Evolutionary conservation across 2,888 invertebrate genomes (phyloP), one percentile per base, ranked within the genome.

Genomic region (Cephus runcator): DNA sequence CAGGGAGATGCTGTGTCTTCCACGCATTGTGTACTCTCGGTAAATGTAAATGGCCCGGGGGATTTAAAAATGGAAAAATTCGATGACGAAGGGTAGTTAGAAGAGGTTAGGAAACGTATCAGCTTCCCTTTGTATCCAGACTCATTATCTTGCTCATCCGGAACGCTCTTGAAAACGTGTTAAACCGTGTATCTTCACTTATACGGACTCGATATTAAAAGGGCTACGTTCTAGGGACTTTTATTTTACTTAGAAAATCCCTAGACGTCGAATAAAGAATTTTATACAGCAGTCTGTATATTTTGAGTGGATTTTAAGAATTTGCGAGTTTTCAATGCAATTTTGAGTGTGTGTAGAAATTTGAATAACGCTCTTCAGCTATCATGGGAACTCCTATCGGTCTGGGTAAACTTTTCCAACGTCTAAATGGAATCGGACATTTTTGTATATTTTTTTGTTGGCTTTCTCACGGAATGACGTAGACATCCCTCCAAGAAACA

Each of bases 181-280:
- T 69, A 69, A 69, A 69, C 69, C 69, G 69, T 69, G n/a, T 34
- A 31, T 12, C 69, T 56, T 35, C 35, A 11, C 69, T 68, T 73
- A 34, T 56, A 74, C 75, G 35, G 68, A 30, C 34, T 11, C 12
- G 23, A 12, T 36, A n/a, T 23, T 36, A 73, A 34, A 30, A 75
- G 68, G 9, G 68, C 75, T 33, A 68, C 40, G 36, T 40, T 23
- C 75, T n/a, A 68, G n/a, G 30, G 40, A 30, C 75, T 75, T n/a
- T 11, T 30, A 36, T 35, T 75, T 40, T 75, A 75, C 35, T 56
- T 4, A 11, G n/a, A n/a, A 73, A 77, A 77, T 73, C 74, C 73
- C 36, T 36, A 77, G 15, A 69, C 12, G 35, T 68, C 34, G 6
- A 71, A 40, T 34, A 12, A 69, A 69, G n/a, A 15, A 9, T 76